A percentile compares a stretch with the other conserved stretches of the same genome.
phyloP scores from a whole-genome alignment of 2,888 invertebrate species.

The Agonopterix arenella region DNA sequence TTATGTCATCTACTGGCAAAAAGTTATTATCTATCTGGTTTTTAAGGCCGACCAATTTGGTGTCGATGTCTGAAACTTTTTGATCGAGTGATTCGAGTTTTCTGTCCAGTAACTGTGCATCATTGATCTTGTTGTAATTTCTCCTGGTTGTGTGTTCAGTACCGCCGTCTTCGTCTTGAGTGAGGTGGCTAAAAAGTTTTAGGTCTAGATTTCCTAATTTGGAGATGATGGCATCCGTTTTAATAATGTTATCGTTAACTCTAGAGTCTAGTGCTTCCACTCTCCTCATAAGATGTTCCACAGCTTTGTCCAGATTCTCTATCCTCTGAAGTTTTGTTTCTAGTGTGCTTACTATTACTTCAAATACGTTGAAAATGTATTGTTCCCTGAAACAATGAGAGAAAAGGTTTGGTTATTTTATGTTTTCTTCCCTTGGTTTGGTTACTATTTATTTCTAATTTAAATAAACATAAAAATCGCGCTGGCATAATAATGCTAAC shows the following conservation, averaged over 20 bases:
- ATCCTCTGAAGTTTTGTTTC: constrained; percentile 92
- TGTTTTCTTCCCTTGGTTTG: no score
- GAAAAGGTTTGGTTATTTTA: neutral
- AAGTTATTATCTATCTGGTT: constrained; percentile 90
- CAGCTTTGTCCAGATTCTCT: constrained; percentile 91
- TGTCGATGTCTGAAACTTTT: constrained; percentile 90
- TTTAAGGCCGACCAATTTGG: constrained; percentile 85
- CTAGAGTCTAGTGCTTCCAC: constrained; percentile 89
- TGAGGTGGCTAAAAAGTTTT: constrained; percentile 81
- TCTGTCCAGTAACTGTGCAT: constrained; percentile 76
- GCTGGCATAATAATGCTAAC: no score
- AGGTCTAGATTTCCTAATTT: constrained; percentile 85
- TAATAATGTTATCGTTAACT: constrained; percentile 89
- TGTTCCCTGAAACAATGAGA: constrained; percentile 84
- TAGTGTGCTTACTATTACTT: constrained; percentile 91
- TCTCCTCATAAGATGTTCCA: constrained; percentile 90
- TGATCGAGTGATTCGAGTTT: constrained; percentile 85
- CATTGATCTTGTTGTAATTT: constrained; percentile 33
- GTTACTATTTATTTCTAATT: no score
- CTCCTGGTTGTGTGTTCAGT: constrained; percentile 41
- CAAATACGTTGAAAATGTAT: constrained; percentile 92
- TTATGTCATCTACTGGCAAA: constrained; percentile 87
- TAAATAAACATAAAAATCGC: no score
- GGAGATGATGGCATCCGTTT: constrained; percentile 89
- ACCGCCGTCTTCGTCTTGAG: constrained; percentile 47